Evolutionary conservation across 1,140 invertebrate species (phyloP), one percentile per base, ranked within the genome.

Genomic region (Drosophila kikkawai): DNA sequence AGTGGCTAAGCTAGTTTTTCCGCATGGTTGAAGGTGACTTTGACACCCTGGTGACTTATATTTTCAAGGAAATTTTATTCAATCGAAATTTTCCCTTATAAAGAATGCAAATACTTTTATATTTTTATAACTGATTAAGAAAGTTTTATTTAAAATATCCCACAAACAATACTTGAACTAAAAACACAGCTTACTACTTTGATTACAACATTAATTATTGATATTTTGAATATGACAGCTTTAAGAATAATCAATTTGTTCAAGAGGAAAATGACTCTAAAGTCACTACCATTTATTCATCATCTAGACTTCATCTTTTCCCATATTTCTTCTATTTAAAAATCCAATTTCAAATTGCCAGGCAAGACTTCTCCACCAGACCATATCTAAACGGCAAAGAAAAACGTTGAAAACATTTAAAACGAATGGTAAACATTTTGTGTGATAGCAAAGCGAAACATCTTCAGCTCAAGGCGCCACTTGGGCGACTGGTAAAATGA

Each of bases 401-500:
- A 71, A 71, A 68, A 68, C 15, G 39, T 51, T 37, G 7, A 37
- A 37, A 47, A 22, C 5, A 8, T 13, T 45, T 26, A 47, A 17
- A 51, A 17, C 48, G 48, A 32, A 32, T 39, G 12, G 66, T 22
- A 56, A 68, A 51, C 50, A 45, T 19, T 53, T 42, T 68, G 60
- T 68, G 60, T 36, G 67, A 68, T 44, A 32, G 57, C 36, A 17
- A 42, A n/a, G 29, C 13, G 22, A 44, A 70, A 70, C 47, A 55
- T 68, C 67, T 44, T 59, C 17, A 29, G 29, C 53, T 50, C 7
- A 39, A 59, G 69, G 67, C 36, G 53, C 26, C 53, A 71, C 69
- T 71, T 73, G 69, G 53, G 13, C 36, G 56, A 22, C 44, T 11
- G 56, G 36, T 22, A 66, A 75, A 75, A 73, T 44, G 37, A 59